Base-by-base conservation (phyloP, 2,113 vertebrate genomes). In the Tringa solitaria region DNA sequence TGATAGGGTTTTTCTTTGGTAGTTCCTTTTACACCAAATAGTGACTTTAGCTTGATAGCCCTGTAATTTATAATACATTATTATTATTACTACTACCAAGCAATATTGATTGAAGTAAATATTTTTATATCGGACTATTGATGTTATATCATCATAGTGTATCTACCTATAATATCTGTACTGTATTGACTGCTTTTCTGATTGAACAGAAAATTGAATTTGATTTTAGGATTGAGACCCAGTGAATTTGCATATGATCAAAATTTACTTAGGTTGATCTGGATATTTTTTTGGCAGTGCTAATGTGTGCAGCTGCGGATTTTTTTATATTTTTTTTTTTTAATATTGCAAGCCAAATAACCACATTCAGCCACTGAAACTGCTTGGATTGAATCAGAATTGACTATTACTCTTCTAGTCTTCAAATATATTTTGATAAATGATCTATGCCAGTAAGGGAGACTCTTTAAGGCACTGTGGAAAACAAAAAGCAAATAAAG, bases 401-500 rank as follows among this genome's bases (percentile, higher is more conserved):
- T 87, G 43, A 43, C 30, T 70, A 43, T 87, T 85, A 72, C 19
- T 89, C 51, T 87, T 90, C 51, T 69, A 50, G 46, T 93, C 65
- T 92, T 90, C 70, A 85, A 56, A 73, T 56, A 78, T 24, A 65
- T 91, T 94, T 92, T 94, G 95, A 86, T 84, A 85, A 90, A 86
- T 84, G 48, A 69, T 57, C 68, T 57, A 20, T 69, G 37, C 30
- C 30, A 90, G 20, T 30, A 91, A 79, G 28, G 35, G 39, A 60
- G 20, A 50, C 4, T 26, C 8, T 73, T 79, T 22, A 76, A 33
- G 39, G 27, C 13, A 45, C 9, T 20, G 16, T 59, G 16, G 22
- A 75, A 78, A 93, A 48, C 46, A 64, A 85, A 74, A 77, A 8
- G 12, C 9, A 83, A 83, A 63, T 43, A 50, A 50, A 74, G 17